Percentiles rank a stretch among this genome's conserved stretches.
Evolutionary conservation across 1,140 invertebrate genomes (phyloP).

Genomic region (Hetaerina americana): DNA sequence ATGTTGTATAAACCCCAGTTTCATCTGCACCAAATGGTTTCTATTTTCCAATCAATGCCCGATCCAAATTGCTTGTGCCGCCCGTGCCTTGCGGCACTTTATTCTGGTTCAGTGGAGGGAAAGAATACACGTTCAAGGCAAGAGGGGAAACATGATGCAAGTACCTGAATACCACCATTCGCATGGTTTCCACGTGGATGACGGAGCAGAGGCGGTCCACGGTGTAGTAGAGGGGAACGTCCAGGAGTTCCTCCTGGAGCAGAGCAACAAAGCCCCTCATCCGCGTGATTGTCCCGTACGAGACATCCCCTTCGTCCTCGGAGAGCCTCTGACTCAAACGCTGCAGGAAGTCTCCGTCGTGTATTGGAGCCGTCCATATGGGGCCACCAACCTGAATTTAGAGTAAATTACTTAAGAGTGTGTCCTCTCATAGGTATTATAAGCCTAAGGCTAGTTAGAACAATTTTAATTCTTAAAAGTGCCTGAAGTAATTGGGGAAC

Average conservation of each 20-base stretch:
- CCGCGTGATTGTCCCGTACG: conserved; percentile 55
- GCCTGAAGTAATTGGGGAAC: too few relatives aligned
- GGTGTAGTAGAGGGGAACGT: conserved; percentile 79
- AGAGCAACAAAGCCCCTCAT: conserved; percentile 59
- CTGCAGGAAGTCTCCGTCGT: conserved; percentile 63
- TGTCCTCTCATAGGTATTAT: too few relatives aligned
- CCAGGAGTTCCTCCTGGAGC: conserved; percentile 62
- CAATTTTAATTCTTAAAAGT: background rate
- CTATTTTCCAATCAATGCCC: too few relatives aligned
- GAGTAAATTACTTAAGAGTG: too few relatives aligned
- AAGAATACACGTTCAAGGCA: too few relatives aligned
- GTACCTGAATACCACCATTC: conserved; percentile 48
- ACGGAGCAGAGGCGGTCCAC: conserved; percentile 46
- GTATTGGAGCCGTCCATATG: conserved; percentile 79
- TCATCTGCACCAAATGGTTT: too few relatives aligned
- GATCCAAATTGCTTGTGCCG: too few relatives aligned
- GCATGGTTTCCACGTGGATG: conserved; percentile 48
- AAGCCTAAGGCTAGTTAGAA: too few relatives aligned
- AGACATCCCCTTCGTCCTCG: conserved; percentile 26
- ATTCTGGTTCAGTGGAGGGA: too few relatives aligned
- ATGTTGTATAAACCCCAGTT: too few relatives aligned
- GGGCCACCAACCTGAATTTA: conserved; percentile 87
- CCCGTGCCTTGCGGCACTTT: too few relatives aligned
- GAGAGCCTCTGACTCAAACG: conserved; percentile 34
- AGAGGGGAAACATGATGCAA: too few relatives aligned